Conservation (phyloP, 2,797 vertebrate genomes). For the Basileuterus tristriatus region DNA sequence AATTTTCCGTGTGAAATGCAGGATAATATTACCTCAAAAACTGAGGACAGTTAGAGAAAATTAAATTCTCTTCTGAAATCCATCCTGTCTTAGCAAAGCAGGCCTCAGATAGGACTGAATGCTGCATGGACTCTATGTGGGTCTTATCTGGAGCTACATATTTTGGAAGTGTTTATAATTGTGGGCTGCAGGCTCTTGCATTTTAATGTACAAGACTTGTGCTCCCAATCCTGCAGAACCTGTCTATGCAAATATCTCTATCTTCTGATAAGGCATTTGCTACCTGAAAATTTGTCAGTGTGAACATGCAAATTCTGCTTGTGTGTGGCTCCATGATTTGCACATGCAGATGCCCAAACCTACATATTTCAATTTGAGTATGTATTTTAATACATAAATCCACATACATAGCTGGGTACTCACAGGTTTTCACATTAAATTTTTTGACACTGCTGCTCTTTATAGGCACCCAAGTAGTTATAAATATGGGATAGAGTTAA, state of each 20-base stretch:
- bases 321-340: background rate
- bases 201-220: background rate
- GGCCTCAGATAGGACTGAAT: background rate
- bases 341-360: background rate
- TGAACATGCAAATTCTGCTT: background rate
- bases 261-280: background rate
- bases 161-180: background rate
- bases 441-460: background rate
- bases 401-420: background rate
- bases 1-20: background rate
- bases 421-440: accelerated
- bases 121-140: background rate
- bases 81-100: background rate
- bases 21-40: background rate
- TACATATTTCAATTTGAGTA: background rate
- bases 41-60: background rate
- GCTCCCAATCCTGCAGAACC: background rate
- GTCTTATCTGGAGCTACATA: background rate
- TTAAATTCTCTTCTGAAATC: background rate
- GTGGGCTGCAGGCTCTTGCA: background rate
- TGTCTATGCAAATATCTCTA: background rate
- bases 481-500: background rate
- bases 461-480: background rate
- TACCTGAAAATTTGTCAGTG: background rate
- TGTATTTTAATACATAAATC: background rate